phyloP scores from a whole-genome alignment of 2,888 invertebrate genomes.

The Lymantria dispar region DNA sequence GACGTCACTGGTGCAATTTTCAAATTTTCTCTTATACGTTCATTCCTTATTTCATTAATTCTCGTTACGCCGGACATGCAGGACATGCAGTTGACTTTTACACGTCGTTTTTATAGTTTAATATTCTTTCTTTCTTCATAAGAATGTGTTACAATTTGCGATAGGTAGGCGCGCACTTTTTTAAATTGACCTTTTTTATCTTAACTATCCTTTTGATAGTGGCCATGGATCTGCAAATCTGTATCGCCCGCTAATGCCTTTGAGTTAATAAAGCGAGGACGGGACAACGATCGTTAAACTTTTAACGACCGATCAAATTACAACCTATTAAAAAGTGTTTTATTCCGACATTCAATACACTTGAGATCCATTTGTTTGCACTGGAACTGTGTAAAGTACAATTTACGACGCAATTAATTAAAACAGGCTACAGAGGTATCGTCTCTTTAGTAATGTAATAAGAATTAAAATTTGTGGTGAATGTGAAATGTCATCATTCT shows the following conservation, averaged over 20 bases:
- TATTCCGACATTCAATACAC: conserved; percentile 3
- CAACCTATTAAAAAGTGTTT: conserved; percentile 40
- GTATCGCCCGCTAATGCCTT: conserved; percentile 48
- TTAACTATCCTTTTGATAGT: too few species aligned
- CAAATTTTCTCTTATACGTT: too few species aligned
- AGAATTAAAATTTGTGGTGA: not conserved
- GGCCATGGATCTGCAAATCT: conserved; percentile 20
- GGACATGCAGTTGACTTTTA: too few species aligned
- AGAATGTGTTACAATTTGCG: too few species aligned
- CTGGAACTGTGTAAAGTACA: not conserved
- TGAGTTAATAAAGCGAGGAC: conserved; percentile 50
- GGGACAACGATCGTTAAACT: conserved; percentile 52
- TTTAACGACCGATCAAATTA: conserved; percentile 58
- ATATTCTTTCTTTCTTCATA: too few species aligned
- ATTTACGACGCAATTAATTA: not conserved
- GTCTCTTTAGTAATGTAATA: not conserved
- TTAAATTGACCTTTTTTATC: too few species aligned
- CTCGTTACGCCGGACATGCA: too few species aligned
- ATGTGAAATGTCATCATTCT: not conserved
- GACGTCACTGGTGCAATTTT: too few species aligned
- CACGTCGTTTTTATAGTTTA: too few species aligned
- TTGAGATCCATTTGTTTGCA: conserved; percentile 1
- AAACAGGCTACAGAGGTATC: not conserved
- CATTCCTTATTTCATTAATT: too few species aligned
- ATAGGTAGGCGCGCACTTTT: too few species aligned